A percentile compares a stretch with the other conserved stretches of the same genome.
Conservation (phyloP, 2,797 vertebrate genomes). For the Hylomyscus alleni region DNA sequence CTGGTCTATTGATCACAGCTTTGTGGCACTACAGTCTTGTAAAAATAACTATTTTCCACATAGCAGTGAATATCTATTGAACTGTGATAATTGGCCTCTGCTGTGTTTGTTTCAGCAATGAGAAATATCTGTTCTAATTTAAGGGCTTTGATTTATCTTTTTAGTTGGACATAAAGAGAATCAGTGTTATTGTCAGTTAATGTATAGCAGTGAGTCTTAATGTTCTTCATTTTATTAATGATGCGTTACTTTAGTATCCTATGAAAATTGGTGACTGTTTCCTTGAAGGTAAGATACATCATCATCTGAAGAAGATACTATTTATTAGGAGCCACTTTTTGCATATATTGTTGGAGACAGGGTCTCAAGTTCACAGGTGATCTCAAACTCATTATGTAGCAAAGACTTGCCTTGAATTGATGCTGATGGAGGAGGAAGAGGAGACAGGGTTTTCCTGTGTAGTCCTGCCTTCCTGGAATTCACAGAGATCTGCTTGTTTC, state of each 20-base stretch:
- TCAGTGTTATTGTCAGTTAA: conserved; percentile 34
- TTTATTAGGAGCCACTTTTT: neutral
- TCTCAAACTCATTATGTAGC: neutral
- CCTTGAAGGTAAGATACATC: conserved; percentile 30
- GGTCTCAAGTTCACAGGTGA: neutral
- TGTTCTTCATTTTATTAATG: conserved; percentile 47
- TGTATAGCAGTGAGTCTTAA: conserved; percentile 9
- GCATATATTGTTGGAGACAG: neutral
- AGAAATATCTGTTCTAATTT: conserved; percentile 19
- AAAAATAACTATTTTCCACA: conserved; percentile 72
- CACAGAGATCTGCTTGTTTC: neutral
- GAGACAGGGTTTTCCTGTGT: neutral
- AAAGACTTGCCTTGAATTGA: neutral
- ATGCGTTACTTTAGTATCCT: conserved; percentile 54
- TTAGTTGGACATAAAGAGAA: neutral
- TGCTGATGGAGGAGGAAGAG: neutral
- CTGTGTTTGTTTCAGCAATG: conserved; percentile 54
- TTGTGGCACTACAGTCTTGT: conserved; percentile 39
- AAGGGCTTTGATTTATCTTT: conserved; percentile 16
- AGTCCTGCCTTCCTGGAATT: neutral
- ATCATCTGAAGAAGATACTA: neutral
- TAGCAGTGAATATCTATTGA: conserved; percentile 47
- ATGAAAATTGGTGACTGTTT: neutral
- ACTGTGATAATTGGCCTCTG: conserved; percentile 48
- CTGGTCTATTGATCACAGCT: conserved; percentile 54